Percentiles rank a stretch among this genome's conserved stretches.
Evolutionary conservation across 2,888 invertebrate species (phyloP).

Genomic region (Chalcis sispes): DNA sequence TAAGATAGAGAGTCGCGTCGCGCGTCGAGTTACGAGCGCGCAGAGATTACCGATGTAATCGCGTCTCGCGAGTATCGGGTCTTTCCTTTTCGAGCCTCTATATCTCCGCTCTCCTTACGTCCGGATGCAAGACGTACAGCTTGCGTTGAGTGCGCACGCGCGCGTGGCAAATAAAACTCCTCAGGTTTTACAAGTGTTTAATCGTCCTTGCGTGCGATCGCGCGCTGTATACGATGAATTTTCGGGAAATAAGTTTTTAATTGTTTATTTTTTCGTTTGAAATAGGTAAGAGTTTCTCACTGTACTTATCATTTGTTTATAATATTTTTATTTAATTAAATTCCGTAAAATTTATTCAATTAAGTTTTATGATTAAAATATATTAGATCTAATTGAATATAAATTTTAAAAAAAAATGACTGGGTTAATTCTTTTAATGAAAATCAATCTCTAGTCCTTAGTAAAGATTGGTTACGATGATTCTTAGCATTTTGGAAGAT

Average conservation of each 20-base stretch:
- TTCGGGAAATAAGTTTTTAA: conserved; percentile 9
- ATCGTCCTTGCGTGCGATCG: conserved; percentile 50
- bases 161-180: conserved; percentile 52
- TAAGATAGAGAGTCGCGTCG: neutral
- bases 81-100: conserved; percentile 25
- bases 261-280: neutral
- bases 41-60: conserved; percentile 63
- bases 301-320: too few relatives aligned
- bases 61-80: conserved; percentile 26
- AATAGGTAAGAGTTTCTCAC: too few relatives aligned
- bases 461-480: neutral
- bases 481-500: too few relatives aligned
- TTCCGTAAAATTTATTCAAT: too few relatives aligned
- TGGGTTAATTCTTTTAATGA: too few relatives aligned
- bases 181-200: conserved; percentile 53
- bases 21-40: conserved; percentile 58
- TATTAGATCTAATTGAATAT: too few relatives aligned
- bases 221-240: conserved; percentile 26
- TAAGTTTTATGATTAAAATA: too few relatives aligned
- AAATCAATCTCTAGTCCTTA: conserved; percentile 28
- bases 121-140: conserved; percentile 45
- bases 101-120: neutral
- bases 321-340: too few relatives aligned
- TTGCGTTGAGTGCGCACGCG: too few relatives aligned
- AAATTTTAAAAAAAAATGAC: too few relatives aligned